Evolutionary conservation across 2,113 vertebrate genomes (phyloP).

Genomic region (Corythornis cristatus): DNA sequence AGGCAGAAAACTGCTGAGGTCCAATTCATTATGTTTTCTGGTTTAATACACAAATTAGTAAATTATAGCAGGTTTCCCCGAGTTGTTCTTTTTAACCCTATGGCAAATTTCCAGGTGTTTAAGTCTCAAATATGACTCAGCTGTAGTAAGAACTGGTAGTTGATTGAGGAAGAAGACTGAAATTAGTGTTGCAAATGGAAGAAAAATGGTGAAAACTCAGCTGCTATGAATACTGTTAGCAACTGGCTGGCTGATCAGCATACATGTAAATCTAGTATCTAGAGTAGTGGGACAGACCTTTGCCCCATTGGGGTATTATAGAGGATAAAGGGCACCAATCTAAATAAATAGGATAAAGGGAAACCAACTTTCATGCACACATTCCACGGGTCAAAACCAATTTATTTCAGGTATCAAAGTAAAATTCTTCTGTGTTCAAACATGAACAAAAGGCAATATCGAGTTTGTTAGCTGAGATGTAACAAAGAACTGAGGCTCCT

Average conservation of each 20-base stretch:
- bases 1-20: neutral
- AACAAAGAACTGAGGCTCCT: neutral
- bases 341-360: neutral
- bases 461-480: neutral
- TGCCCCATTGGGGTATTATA: neutral
- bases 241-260: neutral
- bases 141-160: neutral
- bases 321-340: neutral
- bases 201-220: neutral
- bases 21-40: neutral
- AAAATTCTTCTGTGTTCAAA: neutral
- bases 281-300: neutral
- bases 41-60: neutral
- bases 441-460: neutral
- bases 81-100: neutral
- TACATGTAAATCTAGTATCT: neutral
- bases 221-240: neutral
- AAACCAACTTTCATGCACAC: neutral
- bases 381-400: neutral
- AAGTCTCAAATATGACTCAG: neutral
- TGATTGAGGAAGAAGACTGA: neutral
- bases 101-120: neutral
- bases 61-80: slow-evolving; percentile 18
- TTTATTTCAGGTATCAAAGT: neutral
- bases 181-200: neutral